A percentile compares a stretch with the other conserved stretches of the same genome.
phyloP scores from a whole-genome alignment of 2,113 vertebrate species.

The Megaleporinus macrocephalus region DNA sequence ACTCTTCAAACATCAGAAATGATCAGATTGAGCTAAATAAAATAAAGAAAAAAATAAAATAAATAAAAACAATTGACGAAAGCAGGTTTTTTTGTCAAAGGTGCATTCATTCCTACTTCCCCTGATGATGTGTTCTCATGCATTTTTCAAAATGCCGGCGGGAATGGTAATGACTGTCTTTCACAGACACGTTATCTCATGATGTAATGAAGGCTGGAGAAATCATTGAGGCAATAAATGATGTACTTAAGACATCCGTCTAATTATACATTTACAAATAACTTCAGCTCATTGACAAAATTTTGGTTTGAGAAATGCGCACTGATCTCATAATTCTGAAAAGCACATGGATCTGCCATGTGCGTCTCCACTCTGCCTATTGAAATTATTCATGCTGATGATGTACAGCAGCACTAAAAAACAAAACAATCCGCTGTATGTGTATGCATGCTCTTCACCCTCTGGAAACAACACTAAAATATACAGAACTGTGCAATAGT shows the following conservation, averaged over 20 bases:
- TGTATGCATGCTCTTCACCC: neutral
- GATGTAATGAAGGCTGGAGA: constrained; percentile 12
- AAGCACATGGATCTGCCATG: constrained; percentile 34
- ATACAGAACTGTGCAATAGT: neutral
- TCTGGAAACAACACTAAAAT: constrained; percentile 13
- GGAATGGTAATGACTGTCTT: neutral
- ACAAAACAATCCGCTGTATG: constrained; percentile 27
- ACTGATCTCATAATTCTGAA: constrained; percentile 32
- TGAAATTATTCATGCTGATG: constrained; percentile 38
- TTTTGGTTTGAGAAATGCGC: neutral
- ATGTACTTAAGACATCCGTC: constrained; percentile 5
- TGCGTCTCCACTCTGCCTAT: neutral
- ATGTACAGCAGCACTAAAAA: constrained; percentile 29
- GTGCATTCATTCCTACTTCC: constrained; percentile 17
- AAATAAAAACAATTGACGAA: neutral
- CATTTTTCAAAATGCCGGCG: neutral
- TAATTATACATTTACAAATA: neutral
- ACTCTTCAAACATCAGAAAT: neutral
- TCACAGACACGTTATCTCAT: neutral
- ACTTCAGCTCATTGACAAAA: neutral
- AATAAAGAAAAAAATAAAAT: neutral
- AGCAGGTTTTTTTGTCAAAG: neutral
- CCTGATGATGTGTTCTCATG: neutral
- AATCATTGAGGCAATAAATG: neutral
- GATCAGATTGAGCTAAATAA: neutral